Evolutionary conservation across 2,113 vertebrate species (phyloP).

Genomic region (Anarhynchus alexandrinus): DNA sequence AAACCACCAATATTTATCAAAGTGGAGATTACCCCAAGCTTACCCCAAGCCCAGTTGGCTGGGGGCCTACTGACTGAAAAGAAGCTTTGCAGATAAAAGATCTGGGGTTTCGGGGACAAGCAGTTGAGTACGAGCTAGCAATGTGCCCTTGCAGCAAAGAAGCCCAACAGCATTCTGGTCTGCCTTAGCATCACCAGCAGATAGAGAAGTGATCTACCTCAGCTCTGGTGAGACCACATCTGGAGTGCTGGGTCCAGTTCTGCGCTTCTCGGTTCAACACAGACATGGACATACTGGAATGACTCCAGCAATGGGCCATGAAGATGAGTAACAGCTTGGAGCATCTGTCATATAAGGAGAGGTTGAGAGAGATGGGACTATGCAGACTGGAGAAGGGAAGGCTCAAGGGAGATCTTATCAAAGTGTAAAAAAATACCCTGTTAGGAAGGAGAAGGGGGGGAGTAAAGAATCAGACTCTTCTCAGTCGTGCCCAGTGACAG

Average conservation of each 20-base stretch:
- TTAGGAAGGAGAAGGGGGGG: background rate
- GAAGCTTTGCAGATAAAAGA: background rate
- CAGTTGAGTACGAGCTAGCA: background rate
- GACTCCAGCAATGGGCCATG: background rate
- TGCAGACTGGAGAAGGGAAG: background rate
- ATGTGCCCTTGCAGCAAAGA: accelerated
- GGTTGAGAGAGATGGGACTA: background rate
- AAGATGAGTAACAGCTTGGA: background rate
- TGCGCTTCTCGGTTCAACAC: background rate
- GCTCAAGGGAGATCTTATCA: background rate
- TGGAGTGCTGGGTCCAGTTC: background rate
- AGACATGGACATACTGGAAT: background rate
- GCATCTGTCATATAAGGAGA: background rate
- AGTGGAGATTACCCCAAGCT: background rate
- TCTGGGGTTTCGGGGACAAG: background rate
- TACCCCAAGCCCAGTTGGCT: background rate
- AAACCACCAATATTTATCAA: background rate
- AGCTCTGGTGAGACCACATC: background rate
- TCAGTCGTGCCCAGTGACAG: background rate
- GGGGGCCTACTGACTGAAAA: background rate
- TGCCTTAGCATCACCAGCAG: background rate
- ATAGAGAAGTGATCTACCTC: background rate
- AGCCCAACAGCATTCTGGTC: background rate
- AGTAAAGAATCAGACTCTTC: background rate
- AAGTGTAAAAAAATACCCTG: background rate